Evolutionary conservation across 2,113 vertebrate species (phyloP).

Genomic region (Lucifuga dentata): DNA sequence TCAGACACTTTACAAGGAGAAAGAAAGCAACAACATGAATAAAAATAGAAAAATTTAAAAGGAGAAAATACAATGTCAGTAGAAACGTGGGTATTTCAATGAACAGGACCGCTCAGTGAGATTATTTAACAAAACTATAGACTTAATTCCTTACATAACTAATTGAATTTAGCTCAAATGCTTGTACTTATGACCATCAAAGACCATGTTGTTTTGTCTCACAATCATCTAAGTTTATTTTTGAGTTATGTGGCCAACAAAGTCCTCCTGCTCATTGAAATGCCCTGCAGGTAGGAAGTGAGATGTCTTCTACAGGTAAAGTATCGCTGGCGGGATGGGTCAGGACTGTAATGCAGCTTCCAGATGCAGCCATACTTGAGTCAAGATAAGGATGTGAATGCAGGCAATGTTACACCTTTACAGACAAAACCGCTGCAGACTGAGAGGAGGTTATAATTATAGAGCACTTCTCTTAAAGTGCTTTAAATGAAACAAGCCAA

Average conservation of each 20-base stretch:
- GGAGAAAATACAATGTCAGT: slow-evolving; percentile 77
- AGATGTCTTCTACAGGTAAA: slow-evolving; percentile 10
- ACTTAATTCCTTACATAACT: slow-evolving; percentile 23
- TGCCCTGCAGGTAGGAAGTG: slow-evolving; percentile 16
- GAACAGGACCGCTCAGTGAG: slow-evolving; percentile 69
- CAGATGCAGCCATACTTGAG: slow-evolving; percentile 9
- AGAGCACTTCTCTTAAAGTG: slow-evolving; percentile 63
- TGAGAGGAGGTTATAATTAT: slow-evolving; percentile 10
- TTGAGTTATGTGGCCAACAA: slow-evolving; percentile 18
- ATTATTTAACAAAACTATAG: slow-evolving; percentile 64
- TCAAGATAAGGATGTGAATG: slow-evolving; percentile 7
- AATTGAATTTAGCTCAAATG: too few species aligned
- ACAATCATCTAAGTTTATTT: background rate
- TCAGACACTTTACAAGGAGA: slow-evolving; percentile 83
- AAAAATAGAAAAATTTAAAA: slow-evolving; percentile 80
- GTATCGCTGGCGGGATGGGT: slow-evolving; percentile 16
- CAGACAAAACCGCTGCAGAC: slow-evolving; percentile 20
- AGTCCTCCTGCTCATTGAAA: slow-evolving; percentile 45
- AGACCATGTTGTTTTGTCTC: too few species aligned
- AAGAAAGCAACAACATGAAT: slow-evolving; percentile 78
- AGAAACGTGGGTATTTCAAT: slow-evolving; percentile 71
- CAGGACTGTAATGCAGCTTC: background rate
- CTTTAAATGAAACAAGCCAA: slow-evolving; percentile 48
- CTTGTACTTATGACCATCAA: background rate
- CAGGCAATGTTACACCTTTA: slow-evolving; percentile 44